Evolutionary conservation across 2,797 vertebrate genomes (phyloP), one percentile per base, ranked within the genome.

Genomic region (Hoplostethus mediterraneus): DNA sequence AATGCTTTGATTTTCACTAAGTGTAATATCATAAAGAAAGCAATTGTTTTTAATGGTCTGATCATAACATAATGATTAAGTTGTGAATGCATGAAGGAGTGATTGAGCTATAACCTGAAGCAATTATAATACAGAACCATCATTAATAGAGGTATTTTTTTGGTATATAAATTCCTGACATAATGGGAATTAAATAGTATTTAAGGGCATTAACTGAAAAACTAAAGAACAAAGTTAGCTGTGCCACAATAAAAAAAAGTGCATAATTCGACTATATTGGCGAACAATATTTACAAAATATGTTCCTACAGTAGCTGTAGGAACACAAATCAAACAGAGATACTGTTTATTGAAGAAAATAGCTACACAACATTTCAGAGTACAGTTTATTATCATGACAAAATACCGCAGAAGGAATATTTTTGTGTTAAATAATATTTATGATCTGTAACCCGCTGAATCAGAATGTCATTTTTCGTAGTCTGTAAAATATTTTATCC

Each of bases 211-310:
- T 48, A 33, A 48, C 3, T 16, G 2, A 33, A 14, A 45, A 31
- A 62, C 36, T 40, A 44, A 42, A 49, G 8, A 63, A 63, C 16
- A 47, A 21, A 49, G 1, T 69, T 71, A 16, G 2, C 3, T 33
- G 61, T 30, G 16, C 38, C 6, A 51, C 14, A 31, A 42, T 5
- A n/a, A 64, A 74, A 64, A 74, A 72, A 68, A 0, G 2, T 0
- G 33, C 2, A 63, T 17, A 65, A 60, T 67, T 71, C 9, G 63
- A 63, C 6, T 30, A 49, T 51, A 75, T 45, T 42, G 16, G 3
- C 2, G 9, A 71, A 38, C 5, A n/a, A 0, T 47, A 2, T 65
- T 36, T 52, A 53, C 0, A 42, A 71, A 71, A 61, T 71, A 54
- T 8, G 12, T 13, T 2, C 3, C 3, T 28, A 28, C 28, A 28